phyloP scores from a whole-genome alignment of 2,888 invertebrate genomes.

The Drosophila falleni region DNA sequence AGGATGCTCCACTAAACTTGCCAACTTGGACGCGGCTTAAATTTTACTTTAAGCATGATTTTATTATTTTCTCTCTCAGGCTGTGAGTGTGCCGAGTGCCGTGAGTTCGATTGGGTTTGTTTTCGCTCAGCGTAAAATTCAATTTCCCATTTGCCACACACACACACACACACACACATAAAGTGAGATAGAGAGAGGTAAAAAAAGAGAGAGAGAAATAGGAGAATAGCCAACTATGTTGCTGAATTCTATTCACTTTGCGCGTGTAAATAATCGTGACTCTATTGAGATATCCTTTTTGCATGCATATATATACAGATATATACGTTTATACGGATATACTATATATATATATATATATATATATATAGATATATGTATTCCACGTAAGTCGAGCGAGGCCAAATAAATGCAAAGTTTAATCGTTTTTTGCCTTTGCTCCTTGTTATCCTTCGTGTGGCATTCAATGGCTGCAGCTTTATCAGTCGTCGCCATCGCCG shows the following conservation, averaged over 20 bases:
- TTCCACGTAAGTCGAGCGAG: slow-evolving; percentile 31
- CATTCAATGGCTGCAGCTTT: slow-evolving; percentile 73
- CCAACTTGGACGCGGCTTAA: slow-evolving; percentile 70
- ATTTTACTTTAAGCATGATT: slow-evolving; percentile 76
- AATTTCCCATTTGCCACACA: slow-evolving; percentile 75
- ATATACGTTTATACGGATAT: neutral
- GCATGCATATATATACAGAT: slow-evolving; percentile 41
- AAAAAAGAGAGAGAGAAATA: neutral
- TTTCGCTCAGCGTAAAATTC: slow-evolving; percentile 77
- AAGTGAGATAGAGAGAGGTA: neutral
- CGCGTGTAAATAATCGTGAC: slow-evolving; percentile 66
- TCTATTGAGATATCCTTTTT: slow-evolving; percentile 64
- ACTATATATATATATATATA: neutral
- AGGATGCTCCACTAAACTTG: slow-evolving; percentile 66
- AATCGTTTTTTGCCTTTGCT: slow-evolving; percentile 75
- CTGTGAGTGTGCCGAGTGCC: slow-evolving; percentile 19
- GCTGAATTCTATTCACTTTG: slow-evolving; percentile 32
- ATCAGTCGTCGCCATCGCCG: slow-evolving; percentile 78
- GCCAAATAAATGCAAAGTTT: slow-evolving; percentile 79
- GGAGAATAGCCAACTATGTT: slow-evolving; percentile 28
- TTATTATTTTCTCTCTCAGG: slow-evolving; percentile 60
- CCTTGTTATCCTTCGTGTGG: slow-evolving; percentile 58
- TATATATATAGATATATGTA: slow-evolving; percentile 1
- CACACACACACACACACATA: slow-evolving; percentile 37
- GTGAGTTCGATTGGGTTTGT: slow-evolving; percentile 66